A percentile compares a stretch with the other conserved stretches of the same genome.
phyloP scores from a whole-genome alignment of 2,888 invertebrate genomes.

The Altica lythri region DNA sequence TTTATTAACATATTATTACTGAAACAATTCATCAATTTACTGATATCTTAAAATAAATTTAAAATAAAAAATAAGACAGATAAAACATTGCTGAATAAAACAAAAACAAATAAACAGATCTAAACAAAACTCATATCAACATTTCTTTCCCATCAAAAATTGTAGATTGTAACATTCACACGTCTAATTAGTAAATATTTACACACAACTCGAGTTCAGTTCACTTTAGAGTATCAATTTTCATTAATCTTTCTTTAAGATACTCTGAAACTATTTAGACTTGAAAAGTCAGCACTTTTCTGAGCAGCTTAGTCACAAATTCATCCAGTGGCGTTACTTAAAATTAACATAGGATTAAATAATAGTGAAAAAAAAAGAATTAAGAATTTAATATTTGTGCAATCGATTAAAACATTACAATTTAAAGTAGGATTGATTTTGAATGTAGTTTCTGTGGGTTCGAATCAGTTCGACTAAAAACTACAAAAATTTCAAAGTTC shows the following conservation, averaged over 20 bases:
- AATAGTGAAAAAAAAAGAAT: neutral
- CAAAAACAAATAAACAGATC: slow-evolving; percentile 4
- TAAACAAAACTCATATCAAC: slow-evolving; percentile 13
- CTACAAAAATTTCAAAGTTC: no score
- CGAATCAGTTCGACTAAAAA: no score
- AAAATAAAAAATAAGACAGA: no score
- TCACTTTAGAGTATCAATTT: slow-evolving; percentile 33
- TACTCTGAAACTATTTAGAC: slow-evolving; percentile 28
- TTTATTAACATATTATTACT: no score
- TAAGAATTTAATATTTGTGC: no score
- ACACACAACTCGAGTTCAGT: slow-evolving; percentile 27
- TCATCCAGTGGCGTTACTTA: neutral
- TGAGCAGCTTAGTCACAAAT: neutral
- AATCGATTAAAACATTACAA: no score
- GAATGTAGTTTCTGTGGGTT: no score
- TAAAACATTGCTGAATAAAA: slow-evolving; percentile 16
- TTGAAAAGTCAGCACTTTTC: slow-evolving; percentile 26
- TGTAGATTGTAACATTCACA: slow-evolving; percentile 30
- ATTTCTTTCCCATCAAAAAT: slow-evolving; percentile 7
- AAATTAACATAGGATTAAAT: neutral
- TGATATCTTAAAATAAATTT: no score
- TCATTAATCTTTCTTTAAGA: slow-evolving; percentile 33
- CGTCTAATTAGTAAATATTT: slow-evolving; percentile 36
- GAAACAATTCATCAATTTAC: no score
- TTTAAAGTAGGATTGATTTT: no score